Conservation (phyloP, 2,888 invertebrate genomes). For the Fissipunctia ypsillon region DNA sequence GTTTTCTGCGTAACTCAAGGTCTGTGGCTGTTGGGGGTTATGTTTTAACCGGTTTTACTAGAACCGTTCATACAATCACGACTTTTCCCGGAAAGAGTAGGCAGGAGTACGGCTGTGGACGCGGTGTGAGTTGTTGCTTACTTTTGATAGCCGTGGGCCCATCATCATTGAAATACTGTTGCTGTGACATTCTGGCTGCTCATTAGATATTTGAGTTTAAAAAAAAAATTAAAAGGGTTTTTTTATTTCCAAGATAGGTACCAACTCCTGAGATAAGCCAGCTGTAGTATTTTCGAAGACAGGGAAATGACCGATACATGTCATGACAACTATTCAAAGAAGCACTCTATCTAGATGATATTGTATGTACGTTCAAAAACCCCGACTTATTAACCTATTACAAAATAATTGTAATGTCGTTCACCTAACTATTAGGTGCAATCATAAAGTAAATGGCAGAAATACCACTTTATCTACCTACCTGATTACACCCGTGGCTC, state of each 20-base stretch:
- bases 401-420: slow-evolving; percentile 47
- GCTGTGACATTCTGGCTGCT: too few species aligned
- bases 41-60: slow-evolving; percentile 3
- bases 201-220: too few species aligned
- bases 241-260: too few species aligned
- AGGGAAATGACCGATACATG: slow-evolving; percentile 3
- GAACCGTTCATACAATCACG: slow-evolving; percentile 8
- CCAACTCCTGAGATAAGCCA: too few species aligned
- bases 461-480: not conserved
- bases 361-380: slow-evolving; percentile 18
- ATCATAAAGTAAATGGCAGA: not conserved
- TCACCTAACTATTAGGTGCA: slow-evolving; percentile 25
- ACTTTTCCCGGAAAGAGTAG: slow-evolving; percentile 7
- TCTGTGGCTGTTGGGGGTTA: not conserved
- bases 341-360: not conserved
- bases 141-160: too few species aligned
- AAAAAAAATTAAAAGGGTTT: too few species aligned
- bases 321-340: not conserved
- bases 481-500: too few species aligned
- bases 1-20: slow-evolving; percentile 26
- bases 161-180: too few species aligned
- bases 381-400: slow-evolving; percentile 24
- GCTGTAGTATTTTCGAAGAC: not conserved
- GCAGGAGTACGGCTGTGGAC: too few species aligned
- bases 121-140: too few species aligned